phyloP scores from a whole-genome alignment of 2,113 vertebrate species.

The Corapipo altera region DNA sequence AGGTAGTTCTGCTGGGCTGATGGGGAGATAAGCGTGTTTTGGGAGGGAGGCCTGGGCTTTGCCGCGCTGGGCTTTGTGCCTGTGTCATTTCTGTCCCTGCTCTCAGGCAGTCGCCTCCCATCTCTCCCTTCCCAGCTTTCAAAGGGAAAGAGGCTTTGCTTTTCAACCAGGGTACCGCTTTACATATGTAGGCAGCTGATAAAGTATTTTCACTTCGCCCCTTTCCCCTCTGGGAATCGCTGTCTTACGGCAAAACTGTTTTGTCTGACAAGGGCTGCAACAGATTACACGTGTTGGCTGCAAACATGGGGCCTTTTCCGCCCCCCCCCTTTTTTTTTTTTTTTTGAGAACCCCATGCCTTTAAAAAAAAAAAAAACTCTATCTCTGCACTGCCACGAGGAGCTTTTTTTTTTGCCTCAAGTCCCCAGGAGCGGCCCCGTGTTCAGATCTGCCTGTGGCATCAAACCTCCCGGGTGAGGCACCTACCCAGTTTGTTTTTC shows the following conservation, averaged over 20 bases:
- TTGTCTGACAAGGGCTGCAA: constrained; percentile 70
- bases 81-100: constrained; percentile 10
- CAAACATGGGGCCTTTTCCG: constrained; percentile 31
- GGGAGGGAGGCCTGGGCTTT: neutral
- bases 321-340: neutral
- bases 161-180: constrained; percentile 61
- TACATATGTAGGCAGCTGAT: constrained; percentile 78
- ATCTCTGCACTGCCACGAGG: neutral
- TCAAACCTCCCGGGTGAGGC: neutral
- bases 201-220: constrained; percentile 74
- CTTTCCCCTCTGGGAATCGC: constrained; percentile 69
- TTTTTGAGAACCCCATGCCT: neutral
- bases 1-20: neutral
- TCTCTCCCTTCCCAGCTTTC: neutral
- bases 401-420: neutral
- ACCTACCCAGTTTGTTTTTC: neutral
- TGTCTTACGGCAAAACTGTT: constrained; percentile 62
- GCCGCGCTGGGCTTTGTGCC: constrained; percentile 13
- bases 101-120: neutral
- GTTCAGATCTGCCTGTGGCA: neutral
- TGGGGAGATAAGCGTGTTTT: neutral
- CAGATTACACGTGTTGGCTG: constrained; percentile 68
- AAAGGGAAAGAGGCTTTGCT: constrained; percentile 56
- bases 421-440: neutral
- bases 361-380: neutral